Base-by-base conservation (phyloP, 2,797 vertebrate species). In the Pelochelys cantorii region DNA sequence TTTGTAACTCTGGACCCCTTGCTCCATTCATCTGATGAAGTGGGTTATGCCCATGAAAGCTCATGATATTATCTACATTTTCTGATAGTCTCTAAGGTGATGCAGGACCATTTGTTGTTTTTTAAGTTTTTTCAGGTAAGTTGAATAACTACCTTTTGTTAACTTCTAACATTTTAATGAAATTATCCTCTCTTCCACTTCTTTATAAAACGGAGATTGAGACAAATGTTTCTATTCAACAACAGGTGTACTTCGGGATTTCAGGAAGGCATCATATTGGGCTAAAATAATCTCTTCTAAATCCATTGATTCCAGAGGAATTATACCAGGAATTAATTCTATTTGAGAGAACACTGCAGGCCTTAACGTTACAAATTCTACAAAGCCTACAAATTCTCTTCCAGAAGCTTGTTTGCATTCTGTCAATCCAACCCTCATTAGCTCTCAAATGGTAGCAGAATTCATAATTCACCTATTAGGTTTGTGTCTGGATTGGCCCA, bases 261-360 rank as follows among this genome's bases (percentile, higher is more conserved):
- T 79, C 84, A 86, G 7, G 25, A 94, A 90, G 27, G 79, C 29
- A 2, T 81, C 23, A 56, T 22, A 48, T 1, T 54, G 55, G 71
- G 48, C 23, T 91, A 90, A 89, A 65, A n/a, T 17, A 87, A 89
- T 27, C 27, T 84, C 57, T 83, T 81, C 22, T 54, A 92, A 74
- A 81, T 93, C 31, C 18, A 83, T 8, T 90, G 23, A 42, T 56
- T 83, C 8, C 2, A 86, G 78, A 96, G 77, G 1, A 89, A 81
- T 56, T 54, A 54, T 3, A 56, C 12, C 5, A 78, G 9, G 84
- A 92, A 77, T 7, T 1, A 7, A 71, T 4, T 1, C 2, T 65
- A 29, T 17, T 5, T 56, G 87, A 89, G 87, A 55, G 92, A 13
- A 90, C 90, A 20, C 29, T 48, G 2, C 18, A 13, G 52, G 7